These are phyloP conservation scores for Urocolius indicus DNA, from an alignment of 2,113 vertebrate genomes.

Conservation along the genomic window DNA sequence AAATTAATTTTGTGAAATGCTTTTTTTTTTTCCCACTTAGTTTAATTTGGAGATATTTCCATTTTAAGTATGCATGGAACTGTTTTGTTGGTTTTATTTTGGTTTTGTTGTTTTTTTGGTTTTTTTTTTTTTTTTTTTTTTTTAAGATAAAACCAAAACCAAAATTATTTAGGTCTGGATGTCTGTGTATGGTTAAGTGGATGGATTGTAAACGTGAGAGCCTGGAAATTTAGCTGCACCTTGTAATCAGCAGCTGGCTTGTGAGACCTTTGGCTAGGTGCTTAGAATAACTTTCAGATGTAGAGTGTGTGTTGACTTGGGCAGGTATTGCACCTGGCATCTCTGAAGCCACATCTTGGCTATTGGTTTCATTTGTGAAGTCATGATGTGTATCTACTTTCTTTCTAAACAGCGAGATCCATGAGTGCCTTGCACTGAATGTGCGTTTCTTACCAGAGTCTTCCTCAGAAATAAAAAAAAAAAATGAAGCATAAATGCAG, in stretches of 20 bases:
- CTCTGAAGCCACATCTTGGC: background rate
- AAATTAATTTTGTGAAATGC: background rate
- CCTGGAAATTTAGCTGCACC: background rate
- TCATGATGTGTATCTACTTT: accelerated
- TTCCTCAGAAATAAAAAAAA: background rate
- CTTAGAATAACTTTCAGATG: background rate
- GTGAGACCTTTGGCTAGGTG: background rate
- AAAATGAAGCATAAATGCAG: background rate
- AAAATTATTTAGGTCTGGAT: background rate
- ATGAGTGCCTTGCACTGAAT: background rate
- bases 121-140: background rate
- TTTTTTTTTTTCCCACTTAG: background rate
- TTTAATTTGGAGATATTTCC: constrained; percentile 6
- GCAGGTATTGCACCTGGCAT: background rate
- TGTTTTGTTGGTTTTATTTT: no score
- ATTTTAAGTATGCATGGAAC: background rate
- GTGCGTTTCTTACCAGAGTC: background rate
- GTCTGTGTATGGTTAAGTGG: accelerated
- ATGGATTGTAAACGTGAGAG: background rate
- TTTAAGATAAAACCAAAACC: background rate
- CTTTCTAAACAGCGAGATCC: background rate
- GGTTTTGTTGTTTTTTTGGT: no score
- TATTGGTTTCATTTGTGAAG: background rate
- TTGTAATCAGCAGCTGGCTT: background rate
- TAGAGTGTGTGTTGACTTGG: background rate